Conservation (phyloP, 1,140 invertebrate genomes). For the Micrasema minimum region DNA sequence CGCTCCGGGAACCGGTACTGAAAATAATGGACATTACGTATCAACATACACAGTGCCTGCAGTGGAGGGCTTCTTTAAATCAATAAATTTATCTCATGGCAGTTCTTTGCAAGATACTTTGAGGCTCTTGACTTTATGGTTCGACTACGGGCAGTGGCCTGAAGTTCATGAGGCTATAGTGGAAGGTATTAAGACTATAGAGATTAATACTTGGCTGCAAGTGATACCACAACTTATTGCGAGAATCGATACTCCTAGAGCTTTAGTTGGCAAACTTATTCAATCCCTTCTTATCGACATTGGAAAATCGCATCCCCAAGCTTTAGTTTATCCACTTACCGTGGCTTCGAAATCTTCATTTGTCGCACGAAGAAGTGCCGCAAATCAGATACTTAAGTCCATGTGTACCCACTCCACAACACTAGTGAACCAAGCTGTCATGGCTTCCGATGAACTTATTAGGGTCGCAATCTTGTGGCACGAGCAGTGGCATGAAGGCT, state of each 20-base stretch:
- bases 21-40: slow-evolving; percentile 70
- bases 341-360: slow-evolving; percentile 97
- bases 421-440: slow-evolving; percentile 92
- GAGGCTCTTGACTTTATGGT: slow-evolving; percentile 92
- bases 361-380: slow-evolving; percentile 85
- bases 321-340: slow-evolving; percentile 96
- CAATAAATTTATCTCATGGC: slow-evolving; percentile 91
- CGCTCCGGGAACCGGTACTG: slow-evolving; percentile 56
- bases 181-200: slow-evolving; percentile 91
- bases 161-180: slow-evolving; percentile 94
- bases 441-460: slow-evolving; percentile 97
- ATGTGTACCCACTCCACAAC: slow-evolving; percentile 95
- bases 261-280: slow-evolving; percentile 88
- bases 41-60: slow-evolving; percentile 90
- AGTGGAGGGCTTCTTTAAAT: slow-evolving; percentile 95
- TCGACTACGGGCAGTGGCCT: slow-evolving; percentile 93
- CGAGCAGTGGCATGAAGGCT: slow-evolving; percentile 98
- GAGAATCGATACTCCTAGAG: slow-evolving; percentile 92
- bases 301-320: slow-evolving; percentile 89
- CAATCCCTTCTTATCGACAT: slow-evolving; percentile 95
- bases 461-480: slow-evolving; percentile 99
- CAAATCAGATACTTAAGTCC: slow-evolving; percentile 93
- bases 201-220: slow-evolving; percentile 99
- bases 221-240: slow-evolving; percentile 99
- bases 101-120: slow-evolving; percentile 98